Percentiles rank a stretch among this genome's conserved stretches.
Conservation (phyloP, 2,797 vertebrate species). For the Labeo calbasu region DNA sequence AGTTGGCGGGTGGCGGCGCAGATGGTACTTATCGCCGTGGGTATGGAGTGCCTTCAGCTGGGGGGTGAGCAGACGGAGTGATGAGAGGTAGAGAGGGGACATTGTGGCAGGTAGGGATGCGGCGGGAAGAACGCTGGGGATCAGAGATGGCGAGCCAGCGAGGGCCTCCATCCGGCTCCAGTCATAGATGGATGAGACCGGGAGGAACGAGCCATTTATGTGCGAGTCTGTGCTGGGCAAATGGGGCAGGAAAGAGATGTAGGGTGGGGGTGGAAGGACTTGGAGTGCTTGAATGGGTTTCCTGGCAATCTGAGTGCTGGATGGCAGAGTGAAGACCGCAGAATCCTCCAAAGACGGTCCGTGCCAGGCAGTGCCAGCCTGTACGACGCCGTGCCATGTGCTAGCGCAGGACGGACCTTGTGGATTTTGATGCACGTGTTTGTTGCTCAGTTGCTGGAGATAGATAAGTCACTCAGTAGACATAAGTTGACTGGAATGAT, state of each 20-base stretch:
- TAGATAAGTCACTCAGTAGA: slow-evolving; percentile 27
- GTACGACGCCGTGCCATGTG: slow-evolving; percentile 21
- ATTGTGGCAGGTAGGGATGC: slow-evolving; percentile 6
- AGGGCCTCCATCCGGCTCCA: slow-evolving; percentile 28
- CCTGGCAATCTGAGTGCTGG: slow-evolving; percentile 42
- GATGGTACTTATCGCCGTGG: slow-evolving; percentile 66
- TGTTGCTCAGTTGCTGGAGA: slow-evolving; percentile 31
- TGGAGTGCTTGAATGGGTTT: slow-evolving; percentile 43
- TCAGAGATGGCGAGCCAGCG: background rate
- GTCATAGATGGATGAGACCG: slow-evolving; percentile 54
- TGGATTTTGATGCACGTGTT: slow-evolving; percentile 33
- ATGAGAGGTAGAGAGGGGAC: slow-evolving; percentile 14
- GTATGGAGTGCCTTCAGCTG: slow-evolving; percentile 60
- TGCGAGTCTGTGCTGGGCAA: slow-evolving; percentile 33
- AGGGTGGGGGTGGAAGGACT: slow-evolving; percentile 25
- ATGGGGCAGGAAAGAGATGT: slow-evolving; percentile 32
- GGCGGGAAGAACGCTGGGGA: background rate
- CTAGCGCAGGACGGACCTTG: slow-evolving; percentile 28
- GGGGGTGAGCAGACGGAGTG: slow-evolving; percentile 56
- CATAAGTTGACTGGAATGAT: slow-evolving; percentile 38
- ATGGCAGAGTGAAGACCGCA: slow-evolving; percentile 39
- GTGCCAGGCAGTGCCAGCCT: slow-evolving; percentile 38
- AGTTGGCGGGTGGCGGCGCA: slow-evolving; percentile 65
- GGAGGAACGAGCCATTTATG: slow-evolving; percentile 27
- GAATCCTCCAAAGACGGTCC: slow-evolving; percentile 27